Percentiles rank a stretch among this genome's conserved stretches.
phyloP scores from a whole-genome alignment of 2,797 vertebrate genomes.

The Microctenopoma steveboyesi region DNA sequence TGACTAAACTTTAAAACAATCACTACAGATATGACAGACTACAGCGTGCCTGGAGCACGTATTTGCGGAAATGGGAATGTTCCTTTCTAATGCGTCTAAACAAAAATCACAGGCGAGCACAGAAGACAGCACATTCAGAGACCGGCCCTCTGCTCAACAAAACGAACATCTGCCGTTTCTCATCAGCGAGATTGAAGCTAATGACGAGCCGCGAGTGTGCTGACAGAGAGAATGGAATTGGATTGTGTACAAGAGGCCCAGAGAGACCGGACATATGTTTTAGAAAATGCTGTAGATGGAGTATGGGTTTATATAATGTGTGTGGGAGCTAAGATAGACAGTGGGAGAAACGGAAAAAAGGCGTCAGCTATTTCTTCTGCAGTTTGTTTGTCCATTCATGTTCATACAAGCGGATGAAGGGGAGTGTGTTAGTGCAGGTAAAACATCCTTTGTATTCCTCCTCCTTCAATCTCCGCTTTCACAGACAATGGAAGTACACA shows the following conservation, averaged over 20 bases:
- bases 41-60: constrained; percentile 10
- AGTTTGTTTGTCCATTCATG: constrained; percentile 37
- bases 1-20: constrained; percentile 19
- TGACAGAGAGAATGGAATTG: constrained; percentile 80
- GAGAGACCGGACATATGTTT: constrained; percentile 80
- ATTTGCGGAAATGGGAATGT: constrained; percentile 40
- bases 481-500: constrained; percentile 76
- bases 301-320: constrained; percentile 38
- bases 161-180: constrained; percentile 84
- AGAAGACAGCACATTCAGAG: constrained; percentile 65
- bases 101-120: constrained; percentile 57
- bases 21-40: not conserved
- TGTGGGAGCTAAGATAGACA: constrained; percentile 19
- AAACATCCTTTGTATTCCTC: constrained; percentile 55
- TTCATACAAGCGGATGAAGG: constrained; percentile 57
- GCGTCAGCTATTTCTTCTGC: constrained; percentile 39
- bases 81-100: constrained; percentile 38
- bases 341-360: constrained; percentile 34
- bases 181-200: constrained; percentile 83
- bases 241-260: constrained; percentile 77
- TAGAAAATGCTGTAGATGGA: constrained; percentile 60
- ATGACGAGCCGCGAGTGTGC: constrained; percentile 79
- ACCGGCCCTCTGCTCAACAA: constrained; percentile 70
- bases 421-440: constrained; percentile 53
- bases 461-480: constrained; percentile 65